These are phyloP conservation scores for Oryzias dopingdopingensis DNA, from an alignment of 2,797 vertebrate species.

Conservation along the genomic window DNA sequence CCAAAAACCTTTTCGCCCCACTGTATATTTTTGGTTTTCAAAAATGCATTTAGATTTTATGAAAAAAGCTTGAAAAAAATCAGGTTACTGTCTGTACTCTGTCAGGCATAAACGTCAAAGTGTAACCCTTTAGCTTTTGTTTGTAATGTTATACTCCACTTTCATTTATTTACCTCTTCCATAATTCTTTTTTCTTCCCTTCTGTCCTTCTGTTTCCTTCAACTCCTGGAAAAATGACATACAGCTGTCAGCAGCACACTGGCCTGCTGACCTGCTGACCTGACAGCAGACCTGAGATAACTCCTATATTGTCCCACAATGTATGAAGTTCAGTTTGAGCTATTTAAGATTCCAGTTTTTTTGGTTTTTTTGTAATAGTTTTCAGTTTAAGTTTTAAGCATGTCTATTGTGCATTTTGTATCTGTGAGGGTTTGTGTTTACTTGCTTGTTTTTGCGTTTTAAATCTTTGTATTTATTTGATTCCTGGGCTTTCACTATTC, in stretches of 20 bases:
- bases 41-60: too few relatives aligned
- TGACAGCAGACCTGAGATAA: conserved; percentile 48
- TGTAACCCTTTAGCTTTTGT: neutral
- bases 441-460: too few relatives aligned
- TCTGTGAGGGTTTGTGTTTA: neutral
- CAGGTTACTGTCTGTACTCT: neutral
- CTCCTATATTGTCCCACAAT: conserved; percentile 26
- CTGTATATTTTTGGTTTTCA: too few relatives aligned
- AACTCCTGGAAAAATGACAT: conserved; percentile 43
- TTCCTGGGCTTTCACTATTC: too few relatives aligned
- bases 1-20: too few relatives aligned
- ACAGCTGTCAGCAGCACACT: conserved; percentile 49
- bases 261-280: conserved; percentile 30
- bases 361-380: conserved; percentile 20
- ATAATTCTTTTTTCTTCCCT: conserved; percentile 6
- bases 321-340: conserved; percentile 19
- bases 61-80: neutral
- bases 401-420: neutral
- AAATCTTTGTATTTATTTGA: too few relatives aligned
- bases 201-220: conserved; percentile 19
- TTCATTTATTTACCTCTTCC: conserved; percentile 3
- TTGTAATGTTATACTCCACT: neutral
- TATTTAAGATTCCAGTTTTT: conserved; percentile 31
- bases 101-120: conserved; percentile 29
- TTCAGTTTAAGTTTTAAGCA: neutral